Base-by-base conservation (phyloP, 2,113 vertebrate genomes). In the Solenodon paradoxus region DNA sequence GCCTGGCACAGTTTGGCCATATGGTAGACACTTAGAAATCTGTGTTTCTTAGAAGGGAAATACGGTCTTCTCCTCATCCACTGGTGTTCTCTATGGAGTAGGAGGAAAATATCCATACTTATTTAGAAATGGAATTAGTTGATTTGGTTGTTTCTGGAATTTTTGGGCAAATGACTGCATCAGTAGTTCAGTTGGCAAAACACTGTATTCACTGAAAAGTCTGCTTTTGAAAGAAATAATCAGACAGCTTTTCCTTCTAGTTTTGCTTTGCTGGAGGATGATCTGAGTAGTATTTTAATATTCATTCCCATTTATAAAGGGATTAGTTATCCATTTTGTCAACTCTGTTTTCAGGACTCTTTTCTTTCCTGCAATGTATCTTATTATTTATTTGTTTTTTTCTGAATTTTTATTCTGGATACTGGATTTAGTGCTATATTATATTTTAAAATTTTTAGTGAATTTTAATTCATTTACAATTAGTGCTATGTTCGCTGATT, bases 261-360 rank as follows among this genome's bases (percentile, higher is more conserved):
- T 45, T 79, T 94, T 89, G 35, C 57, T 95, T 42, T 78, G 30
- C 28, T 80, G 32, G n/a, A 94, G 88, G 40, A 93, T 74, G 69
- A 42, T n/a, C n/a, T n/a, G 32, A 28, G 38, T 42, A 47, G 26
- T 16, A 72, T 47, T 72, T 69, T 42, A 71, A 10, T 9, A 47
- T 47, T 45, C n/a, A 8, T 66, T 79, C 38, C 45, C 79, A 53
- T 59, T 72, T 81, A 59, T 47, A 61, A 59, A 90, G 55, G 49
- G 22, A 81, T 15, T 45, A 81, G 59, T 75, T 84, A 49, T 35
- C 61, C 72, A 75, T 61, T 38, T 32, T 75, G 35, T 83, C 79
- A 86, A 32, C 51, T 61, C 64, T 19, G 42, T 49, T 94, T 83
- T 32, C 59, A 66, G 81, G 45, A 30, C 26, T 22, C 72, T 71